A percentile compares a stretch with the other conserved stretches of the same genome.
These are phyloP conservation scores for Conchocele bisecta DNA, from an alignment of 2,888 invertebrate genomes.

Conservation along the genomic window DNA sequence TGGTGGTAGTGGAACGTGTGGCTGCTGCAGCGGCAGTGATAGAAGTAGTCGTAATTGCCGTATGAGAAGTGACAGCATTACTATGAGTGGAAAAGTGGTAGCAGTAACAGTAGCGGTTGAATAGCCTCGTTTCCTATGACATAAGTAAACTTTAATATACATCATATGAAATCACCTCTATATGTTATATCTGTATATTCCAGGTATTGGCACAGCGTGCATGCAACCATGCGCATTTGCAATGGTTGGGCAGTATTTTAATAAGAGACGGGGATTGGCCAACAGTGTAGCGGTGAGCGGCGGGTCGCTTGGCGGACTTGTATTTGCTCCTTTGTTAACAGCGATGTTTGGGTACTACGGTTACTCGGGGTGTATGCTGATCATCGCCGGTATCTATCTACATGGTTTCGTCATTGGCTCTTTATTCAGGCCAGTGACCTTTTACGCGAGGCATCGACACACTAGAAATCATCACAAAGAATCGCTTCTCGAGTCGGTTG, in stretches of 20 bases:
- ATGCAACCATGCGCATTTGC: background rate
- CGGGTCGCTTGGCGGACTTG: slow-evolving; percentile 4
- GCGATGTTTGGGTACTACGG: slow-evolving; percentile 12
- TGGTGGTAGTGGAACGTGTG: background rate
- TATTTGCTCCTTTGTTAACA: slow-evolving; percentile 15
- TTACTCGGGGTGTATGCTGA: background rate
- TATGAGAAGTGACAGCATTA: background rate
- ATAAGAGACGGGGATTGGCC: slow-evolving; percentile 8
- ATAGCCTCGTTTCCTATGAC: too few relatives aligned
- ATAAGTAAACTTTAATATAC: too few relatives aligned
- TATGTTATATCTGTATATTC: too few relatives aligned
- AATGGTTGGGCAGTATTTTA: slow-evolving; percentile 3
- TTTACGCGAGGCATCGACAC: slow-evolving; percentile 7
- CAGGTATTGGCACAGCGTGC: slow-evolving; percentile 10
- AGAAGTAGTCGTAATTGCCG: background rate
- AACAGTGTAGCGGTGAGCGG: slow-evolving; percentile 12
- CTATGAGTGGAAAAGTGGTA: background rate
- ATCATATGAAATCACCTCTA: too few relatives aligned
- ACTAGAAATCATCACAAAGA: too few relatives aligned
- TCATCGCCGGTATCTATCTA: background rate
- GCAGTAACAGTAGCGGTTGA: too few relatives aligned
- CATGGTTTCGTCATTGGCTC: slow-evolving; percentile 7
- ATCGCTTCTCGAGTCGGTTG: too few relatives aligned
- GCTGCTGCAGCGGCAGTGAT: background rate
- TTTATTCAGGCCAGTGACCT: background rate